Conservation (phyloP, 2,888 invertebrate genomes). For the Blomia tropicalis region DNA sequence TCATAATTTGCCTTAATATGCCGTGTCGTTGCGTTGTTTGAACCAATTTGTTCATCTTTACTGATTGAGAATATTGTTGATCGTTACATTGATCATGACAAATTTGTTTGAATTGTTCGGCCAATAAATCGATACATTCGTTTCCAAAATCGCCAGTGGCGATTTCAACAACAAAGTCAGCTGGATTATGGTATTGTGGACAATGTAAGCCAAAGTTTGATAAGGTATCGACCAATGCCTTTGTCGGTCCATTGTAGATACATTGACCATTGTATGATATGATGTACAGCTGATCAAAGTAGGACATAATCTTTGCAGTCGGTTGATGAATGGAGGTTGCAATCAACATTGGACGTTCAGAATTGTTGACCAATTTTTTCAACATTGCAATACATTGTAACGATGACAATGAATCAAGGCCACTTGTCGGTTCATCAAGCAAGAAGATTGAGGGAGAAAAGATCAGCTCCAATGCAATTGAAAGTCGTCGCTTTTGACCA, state of each 20-base stretch:
- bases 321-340: slow-evolving; percentile 83
- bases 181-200: slow-evolving; percentile 90
- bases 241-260: slow-evolving; percentile 78
- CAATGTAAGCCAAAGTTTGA: slow-evolving; percentile 66
- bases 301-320: slow-evolving; percentile 62
- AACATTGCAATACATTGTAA: slow-evolving; percentile 63
- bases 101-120: background rate
- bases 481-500: slow-evolving; percentile 72
- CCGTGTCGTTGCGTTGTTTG: slow-evolving; percentile 12
- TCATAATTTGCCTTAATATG: background rate
- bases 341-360: slow-evolving; percentile 58
- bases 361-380: slow-evolving; percentile 51
- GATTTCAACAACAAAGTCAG: slow-evolving; percentile 83
- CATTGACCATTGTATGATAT: slow-evolving; percentile 60
- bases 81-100: background rate
- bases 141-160: slow-evolving; percentile 68
- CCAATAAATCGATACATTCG: slow-evolving; percentile 19
- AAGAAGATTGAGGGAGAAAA: slow-evolving; percentile 39
- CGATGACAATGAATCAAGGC: slow-evolving; percentile 72
- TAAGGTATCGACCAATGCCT: slow-evolving; percentile 66
- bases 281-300: slow-evolving; percentile 74
- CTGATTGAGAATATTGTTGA: background rate
- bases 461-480: slow-evolving; percentile 67
- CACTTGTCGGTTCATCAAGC: slow-evolving; percentile 43
- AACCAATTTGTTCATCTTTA: slow-evolving; percentile 21